phyloP scores from a whole-genome alignment of 2,888 invertebrate genomes.

The Epinotia demarniana region DNA sequence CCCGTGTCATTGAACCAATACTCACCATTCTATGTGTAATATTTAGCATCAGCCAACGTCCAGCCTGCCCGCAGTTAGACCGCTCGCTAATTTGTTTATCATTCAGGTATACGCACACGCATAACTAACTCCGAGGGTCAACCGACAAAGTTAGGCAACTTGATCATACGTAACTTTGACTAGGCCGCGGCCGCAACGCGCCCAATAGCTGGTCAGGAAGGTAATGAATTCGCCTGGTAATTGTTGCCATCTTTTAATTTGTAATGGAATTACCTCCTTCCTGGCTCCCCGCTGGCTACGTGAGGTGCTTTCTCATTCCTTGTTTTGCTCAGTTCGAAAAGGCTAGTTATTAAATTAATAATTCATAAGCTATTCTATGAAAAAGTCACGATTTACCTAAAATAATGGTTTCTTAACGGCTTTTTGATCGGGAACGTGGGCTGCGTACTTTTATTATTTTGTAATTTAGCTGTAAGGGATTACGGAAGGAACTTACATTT shows the following conservation, averaged over 20 bases:
- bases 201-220: conserved; percentile 12
- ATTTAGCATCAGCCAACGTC: not conserved
- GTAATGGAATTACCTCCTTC: conserved; percentile 32
- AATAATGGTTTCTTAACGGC: conserved; percentile 9
- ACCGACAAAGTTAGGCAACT: conserved; percentile 11
- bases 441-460: conserved; percentile 17
- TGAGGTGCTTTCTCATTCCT: conserved; percentile 4
- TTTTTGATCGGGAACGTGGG: conserved; percentile 17
- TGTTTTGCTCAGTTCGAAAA: not conserved
- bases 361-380: conserved; percentile 26
- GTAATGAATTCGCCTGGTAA: conserved; percentile 13
- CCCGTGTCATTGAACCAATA: not conserved
- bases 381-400: conserved; percentile 21
- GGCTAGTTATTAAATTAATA: conserved; percentile 44
- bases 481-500: not conserved
- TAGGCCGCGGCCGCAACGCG: not conserved
- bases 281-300: not conserved
- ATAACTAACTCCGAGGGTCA: not conserved
- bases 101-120: not conserved
- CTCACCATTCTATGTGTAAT: not conserved
- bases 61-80: not conserved
- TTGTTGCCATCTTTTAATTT: conserved; percentile 40
- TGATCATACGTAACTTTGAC: not conserved
- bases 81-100: not conserved
- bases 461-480: conserved; percentile 15